Conservation (phyloP, 2,888 invertebrate genomes). For the Allygus modestus region DNA sequence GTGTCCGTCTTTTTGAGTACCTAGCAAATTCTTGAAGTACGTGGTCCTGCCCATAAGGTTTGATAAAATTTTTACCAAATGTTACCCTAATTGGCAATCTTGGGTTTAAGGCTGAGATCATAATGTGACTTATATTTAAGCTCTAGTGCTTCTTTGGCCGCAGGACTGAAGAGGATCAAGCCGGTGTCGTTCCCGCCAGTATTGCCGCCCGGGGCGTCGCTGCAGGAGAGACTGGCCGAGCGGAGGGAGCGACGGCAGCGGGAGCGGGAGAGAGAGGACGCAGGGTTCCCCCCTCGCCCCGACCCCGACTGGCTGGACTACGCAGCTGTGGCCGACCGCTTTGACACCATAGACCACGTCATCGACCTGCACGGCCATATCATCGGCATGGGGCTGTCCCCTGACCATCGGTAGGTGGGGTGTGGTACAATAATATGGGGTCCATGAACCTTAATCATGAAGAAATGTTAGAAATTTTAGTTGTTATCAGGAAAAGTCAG, state of each 20-base stretch:
- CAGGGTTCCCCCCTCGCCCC: constrained; percentile 74
- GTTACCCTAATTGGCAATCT: too few species aligned
- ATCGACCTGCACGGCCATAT: constrained; percentile 92
- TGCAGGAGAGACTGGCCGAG: constrained; percentile 82
- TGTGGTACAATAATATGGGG: too few species aligned
- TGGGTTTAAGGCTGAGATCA: too few species aligned
- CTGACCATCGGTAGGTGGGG: constrained; percentile 82
- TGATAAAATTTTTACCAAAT: too few species aligned
- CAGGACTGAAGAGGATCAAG: constrained; percentile 84
- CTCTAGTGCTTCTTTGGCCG: too few species aligned
- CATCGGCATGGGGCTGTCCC: constrained; percentile 91
- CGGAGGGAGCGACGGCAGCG: constrained; percentile 77
- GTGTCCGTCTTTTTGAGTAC: too few species aligned
- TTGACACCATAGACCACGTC: constrained; percentile 86
- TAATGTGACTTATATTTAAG: too few species aligned
- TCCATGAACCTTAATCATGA: constrained; percentile 65
- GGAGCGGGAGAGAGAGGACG: constrained; percentile 72
- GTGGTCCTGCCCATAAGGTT: too few species aligned
- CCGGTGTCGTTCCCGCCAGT: constrained; percentile 83
- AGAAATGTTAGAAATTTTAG: too few species aligned
- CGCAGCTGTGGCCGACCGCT: constrained; percentile 82
- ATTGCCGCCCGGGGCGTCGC: constrained; percentile 82
- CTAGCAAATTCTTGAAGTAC: too few species aligned
- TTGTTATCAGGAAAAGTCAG: too few species aligned
- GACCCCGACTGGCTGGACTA: constrained; percentile 84